These are phyloP conservation scores for Villa cingulata DNA, from an alignment of 2,888 invertebrate genomes.

Conservation along the genomic window DNA sequence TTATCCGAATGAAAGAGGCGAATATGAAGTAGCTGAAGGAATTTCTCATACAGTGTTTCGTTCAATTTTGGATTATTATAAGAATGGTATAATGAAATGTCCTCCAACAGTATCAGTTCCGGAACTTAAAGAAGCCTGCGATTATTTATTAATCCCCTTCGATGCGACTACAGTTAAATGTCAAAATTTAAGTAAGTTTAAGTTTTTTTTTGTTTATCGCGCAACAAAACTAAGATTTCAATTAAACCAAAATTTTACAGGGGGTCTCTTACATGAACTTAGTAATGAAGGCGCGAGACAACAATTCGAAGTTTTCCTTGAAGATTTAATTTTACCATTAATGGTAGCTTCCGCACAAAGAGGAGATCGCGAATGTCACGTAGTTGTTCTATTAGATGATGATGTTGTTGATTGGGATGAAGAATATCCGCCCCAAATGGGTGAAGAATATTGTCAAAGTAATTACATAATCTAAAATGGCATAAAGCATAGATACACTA, in stretches of 20 bases:
- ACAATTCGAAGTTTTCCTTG: slow-evolving; percentile 93
- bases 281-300: slow-evolving; percentile 98
- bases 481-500: too few relatives aligned
- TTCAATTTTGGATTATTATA: slow-evolving; percentile 89
- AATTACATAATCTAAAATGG: slow-evolving; percentile 17
- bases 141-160: slow-evolving; percentile 95
- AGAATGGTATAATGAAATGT: slow-evolving; percentile 80
- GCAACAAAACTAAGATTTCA: background rate
- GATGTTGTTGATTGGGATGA: slow-evolving; percentile 97
- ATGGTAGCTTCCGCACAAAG: slow-evolving; percentile 91
- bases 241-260: slow-evolving; percentile 29
- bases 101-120: slow-evolving; percentile 93
- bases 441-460: slow-evolving; percentile 96
- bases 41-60: slow-evolving; percentile 91
- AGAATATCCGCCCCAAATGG: slow-evolving; percentile 98
- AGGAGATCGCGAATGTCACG: slow-evolving; percentile 95
- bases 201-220: background rate
- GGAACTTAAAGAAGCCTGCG: slow-evolving; percentile 95
- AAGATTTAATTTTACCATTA: slow-evolving; percentile 84
- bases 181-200: slow-evolving; percentile 79
- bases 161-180: slow-evolving; percentile 91
- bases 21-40: slow-evolving; percentile 94
- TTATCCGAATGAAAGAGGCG: slow-evolving; percentile 89
- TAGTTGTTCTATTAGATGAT: slow-evolving; percentile 90
- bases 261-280: slow-evolving; percentile 90